A percentile compares a stretch with the other conserved stretches of the same genome.
Conservation (phyloP, 2,888 invertebrate species). For the Agonopterix heracliana region DNA sequence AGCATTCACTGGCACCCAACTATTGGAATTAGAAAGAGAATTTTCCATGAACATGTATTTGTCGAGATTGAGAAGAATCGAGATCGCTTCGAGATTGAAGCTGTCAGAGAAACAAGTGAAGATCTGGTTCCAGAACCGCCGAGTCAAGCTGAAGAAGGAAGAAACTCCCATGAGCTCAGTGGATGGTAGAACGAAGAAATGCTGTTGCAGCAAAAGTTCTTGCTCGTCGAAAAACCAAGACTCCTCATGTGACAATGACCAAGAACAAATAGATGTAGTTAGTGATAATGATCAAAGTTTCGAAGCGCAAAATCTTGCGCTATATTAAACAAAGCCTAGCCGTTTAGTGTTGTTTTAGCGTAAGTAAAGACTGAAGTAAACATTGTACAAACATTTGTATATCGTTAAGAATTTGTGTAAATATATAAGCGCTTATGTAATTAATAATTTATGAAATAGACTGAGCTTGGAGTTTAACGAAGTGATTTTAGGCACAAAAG, state of each 20-base stretch:
- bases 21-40: conserved; percentile 91
- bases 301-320: conserved; percentile 49
- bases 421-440: conserved; percentile 21
- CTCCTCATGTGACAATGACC: conserved; percentile 51
- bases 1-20: conserved; percentile 93
- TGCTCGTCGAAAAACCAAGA: conserved; percentile 46
- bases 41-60: conserved; percentile 94
- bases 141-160: conserved; percentile 96
- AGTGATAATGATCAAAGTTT: conserved; percentile 57
- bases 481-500: conserved; percentile 15
- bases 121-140: conserved; percentile 95
- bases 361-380: background rate
- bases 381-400: background rate
- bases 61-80: conserved; percentile 90
- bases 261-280: conserved; percentile 65
- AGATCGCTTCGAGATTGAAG: conserved; percentile 92
- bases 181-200: conserved; percentile 51
- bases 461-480: conserved; percentile 9
- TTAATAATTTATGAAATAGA: conserved; percentile 51
- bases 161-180: conserved; percentile 72
- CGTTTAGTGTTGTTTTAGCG: too few relatives aligned
- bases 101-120: conserved; percentile 97
- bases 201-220: conserved; percentile 52
- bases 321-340: conserved; percentile 22
- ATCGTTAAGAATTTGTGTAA: conserved; percentile 3